Base-by-base conservation (phyloP, 2,888 invertebrate species). In the Criorhina ranunculi region DNA sequence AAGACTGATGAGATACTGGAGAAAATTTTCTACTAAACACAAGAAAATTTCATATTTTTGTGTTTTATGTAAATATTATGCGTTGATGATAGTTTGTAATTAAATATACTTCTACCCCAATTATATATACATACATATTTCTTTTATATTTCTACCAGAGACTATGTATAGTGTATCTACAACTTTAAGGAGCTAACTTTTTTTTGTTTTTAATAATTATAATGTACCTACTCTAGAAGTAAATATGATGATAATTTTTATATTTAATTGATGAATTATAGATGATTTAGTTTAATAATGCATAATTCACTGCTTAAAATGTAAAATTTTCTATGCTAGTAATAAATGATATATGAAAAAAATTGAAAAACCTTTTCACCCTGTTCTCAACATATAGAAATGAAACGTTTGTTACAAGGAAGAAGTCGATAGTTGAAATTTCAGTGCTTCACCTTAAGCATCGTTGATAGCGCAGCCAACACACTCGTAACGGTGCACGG, bases 1-100 rank as follows among this genome's bases (percentile, higher is more conserved):
- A 90, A 90, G 91, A 90, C 91, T 90, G 91, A 91, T 90, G 91
- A 91, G 89, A 89, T 89, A 78, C 67, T 79, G 80, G 75, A n/a
- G n/a, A 70, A 53, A 75, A 80, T 73, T 80, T 66, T 69, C 42
- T 75, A 79, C 72, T 79, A 75, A 78, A 66, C 69, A 51, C 69
- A 85, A 49, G 40, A 59, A 19, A 67, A 78, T 60, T 53, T 33
- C 37, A 69, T 42, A 11, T 49, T 67, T 59, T 75, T 66, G 64
- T 85, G 64, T 85, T 75, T 42, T 17, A 59, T 85, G 75, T 75
- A 79, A 75, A 79, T 85, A 85, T 53, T 64, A 42, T 29, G 37
- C 69, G 66, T 78, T 44, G 59, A 83, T 83, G 59, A 72, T 73
- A 78, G 73, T 78, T 12, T 72, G 59, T 82, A 82, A 72, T 67